A percentile compares a stretch with the other conserved stretches of the same genome.
Evolutionary conservation across 1,140 invertebrate species (phyloP).

Genomic region (Bradysia coprophila): DNA sequence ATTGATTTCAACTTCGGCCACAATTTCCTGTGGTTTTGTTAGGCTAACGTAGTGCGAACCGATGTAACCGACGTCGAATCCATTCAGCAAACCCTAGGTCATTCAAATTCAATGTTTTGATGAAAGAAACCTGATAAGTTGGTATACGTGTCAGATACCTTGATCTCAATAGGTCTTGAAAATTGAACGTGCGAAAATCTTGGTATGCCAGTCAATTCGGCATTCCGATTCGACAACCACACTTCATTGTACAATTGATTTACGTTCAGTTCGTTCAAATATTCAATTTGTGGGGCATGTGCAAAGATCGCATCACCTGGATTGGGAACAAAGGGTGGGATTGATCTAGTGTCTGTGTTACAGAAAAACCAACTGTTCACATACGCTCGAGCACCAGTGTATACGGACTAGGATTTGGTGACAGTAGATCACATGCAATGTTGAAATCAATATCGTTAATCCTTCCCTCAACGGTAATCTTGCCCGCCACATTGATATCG

Average conservation of each 20-base stretch:
- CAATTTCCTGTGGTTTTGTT: slow-evolving; percentile 6
- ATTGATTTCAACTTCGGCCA: slow-evolving; percentile 11
- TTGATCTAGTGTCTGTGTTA: neutral
- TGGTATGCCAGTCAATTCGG: neutral
- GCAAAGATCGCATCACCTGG: neutral
- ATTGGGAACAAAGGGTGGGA: too few species aligned
- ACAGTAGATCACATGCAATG: neutral
- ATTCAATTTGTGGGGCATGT: neutral
- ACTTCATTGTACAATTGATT: neutral
- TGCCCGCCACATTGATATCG: too few species aligned
- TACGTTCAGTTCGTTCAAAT: neutral
- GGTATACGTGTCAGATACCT: neutral
- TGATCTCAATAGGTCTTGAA: neutral
- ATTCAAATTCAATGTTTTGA: neutral
- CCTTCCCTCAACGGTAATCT: neutral
- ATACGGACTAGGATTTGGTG: neutral
- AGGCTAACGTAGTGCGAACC: slow-evolving; percentile 1
- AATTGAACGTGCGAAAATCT: neutral
- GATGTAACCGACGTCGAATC: slow-evolving; percentile 2
- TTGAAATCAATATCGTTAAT: neutral
- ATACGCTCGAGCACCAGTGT: too few species aligned
- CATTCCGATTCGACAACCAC: neutral
- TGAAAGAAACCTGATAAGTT: neutral
- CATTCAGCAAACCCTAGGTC: neutral
- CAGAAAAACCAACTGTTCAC: neutral